Evolutionary conservation across 2,113 vertebrate species (phyloP).

Genomic region (Butorides virescens): DNA sequence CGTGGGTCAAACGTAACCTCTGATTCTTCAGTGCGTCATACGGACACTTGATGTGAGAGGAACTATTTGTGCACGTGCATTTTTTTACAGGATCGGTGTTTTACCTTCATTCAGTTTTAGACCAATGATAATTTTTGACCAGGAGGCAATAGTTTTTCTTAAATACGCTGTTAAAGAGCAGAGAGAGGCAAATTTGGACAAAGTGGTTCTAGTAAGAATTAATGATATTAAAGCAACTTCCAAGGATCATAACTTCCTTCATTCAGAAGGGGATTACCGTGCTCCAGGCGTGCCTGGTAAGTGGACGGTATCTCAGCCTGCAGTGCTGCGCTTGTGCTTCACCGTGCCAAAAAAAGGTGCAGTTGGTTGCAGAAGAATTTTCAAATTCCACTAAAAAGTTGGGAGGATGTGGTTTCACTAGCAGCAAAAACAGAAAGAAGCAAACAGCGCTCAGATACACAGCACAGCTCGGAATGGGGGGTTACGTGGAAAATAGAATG

Average conservation of each 20-base stretch:
- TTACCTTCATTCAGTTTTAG: not conserved
- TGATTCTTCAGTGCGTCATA: no score
- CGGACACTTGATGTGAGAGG: not conserved
- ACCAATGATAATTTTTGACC: not conserved
- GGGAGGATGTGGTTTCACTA: slow-evolving; percentile 75
- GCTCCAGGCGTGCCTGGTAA: slow-evolving; percentile 32
- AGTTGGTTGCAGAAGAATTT: slow-evolving; percentile 8
- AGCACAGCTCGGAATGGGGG: fast-evolving
- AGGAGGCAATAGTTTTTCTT: not conserved
- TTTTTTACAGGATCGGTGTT: not conserved
- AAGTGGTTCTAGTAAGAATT: not conserved
- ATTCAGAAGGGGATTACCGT: slow-evolving; percentile 31
- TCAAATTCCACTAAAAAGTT: slow-evolving; percentile 54
- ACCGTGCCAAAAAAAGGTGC: slow-evolving; percentile 21
- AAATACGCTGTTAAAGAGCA: not conserved
- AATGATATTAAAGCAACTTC: not conserved
- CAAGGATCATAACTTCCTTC: fast-evolving
- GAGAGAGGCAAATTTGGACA: not conserved
- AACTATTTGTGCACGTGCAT: fast-evolving
- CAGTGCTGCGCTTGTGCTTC: not conserved
- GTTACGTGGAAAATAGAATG: fast-evolving
- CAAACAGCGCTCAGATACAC: not conserved
- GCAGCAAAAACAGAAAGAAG: not conserved
- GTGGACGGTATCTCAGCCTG: slow-evolving; percentile 59
- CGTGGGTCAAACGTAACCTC: not conserved